Evolutionary conservation across 1,140 invertebrate genomes (phyloP).

Genomic region (Ruditapes philippinarum): DNA sequence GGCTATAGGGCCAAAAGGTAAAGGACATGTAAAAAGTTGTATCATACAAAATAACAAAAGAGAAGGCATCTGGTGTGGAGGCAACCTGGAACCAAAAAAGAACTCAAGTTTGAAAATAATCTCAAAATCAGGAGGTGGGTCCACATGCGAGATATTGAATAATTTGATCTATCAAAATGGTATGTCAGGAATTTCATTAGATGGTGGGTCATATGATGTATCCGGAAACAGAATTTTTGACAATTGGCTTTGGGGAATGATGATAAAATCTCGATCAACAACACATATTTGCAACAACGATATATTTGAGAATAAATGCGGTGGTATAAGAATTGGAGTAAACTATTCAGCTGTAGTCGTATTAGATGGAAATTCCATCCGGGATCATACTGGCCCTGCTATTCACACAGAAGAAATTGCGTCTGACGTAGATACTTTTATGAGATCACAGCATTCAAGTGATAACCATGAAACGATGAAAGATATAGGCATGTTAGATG

Average conservation of each 20-base stretch:
- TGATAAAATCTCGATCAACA: slow-evolving; percentile 39
- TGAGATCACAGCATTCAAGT: too few species aligned
- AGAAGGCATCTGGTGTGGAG: slow-evolving; percentile 34
- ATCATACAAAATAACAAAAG: not conserved
- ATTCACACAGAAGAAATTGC: not conserved
- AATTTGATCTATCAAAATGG: slow-evolving; percentile 22
- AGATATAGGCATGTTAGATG: not conserved
- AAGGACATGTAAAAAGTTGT: not conserved
- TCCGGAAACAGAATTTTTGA: slow-evolving; percentile 25
- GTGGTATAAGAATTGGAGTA: slow-evolving; percentile 49
- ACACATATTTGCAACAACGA: slow-evolving; percentile 35
- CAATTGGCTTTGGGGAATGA: slow-evolving; percentile 60
- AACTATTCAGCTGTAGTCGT: slow-evolving; percentile 47
- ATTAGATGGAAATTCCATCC: slow-evolving; percentile 55
- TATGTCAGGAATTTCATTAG: slow-evolving; percentile 1
- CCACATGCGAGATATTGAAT: not conserved
- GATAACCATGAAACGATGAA: not conserved
- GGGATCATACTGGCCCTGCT: slow-evolving; percentile 48
- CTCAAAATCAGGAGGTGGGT: not conserved
- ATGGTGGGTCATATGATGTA: slow-evolving; percentile 13
- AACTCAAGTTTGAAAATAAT: not conserved
- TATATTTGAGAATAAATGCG: slow-evolving; percentile 66
- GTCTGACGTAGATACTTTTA: too few species aligned
- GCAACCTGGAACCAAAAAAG: not conserved
- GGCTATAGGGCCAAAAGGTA: slow-evolving; percentile 15